Evolutionary conservation across 2,888 invertebrate genomes (phyloP).

Genomic region (Terebella lapidaria): DNA sequence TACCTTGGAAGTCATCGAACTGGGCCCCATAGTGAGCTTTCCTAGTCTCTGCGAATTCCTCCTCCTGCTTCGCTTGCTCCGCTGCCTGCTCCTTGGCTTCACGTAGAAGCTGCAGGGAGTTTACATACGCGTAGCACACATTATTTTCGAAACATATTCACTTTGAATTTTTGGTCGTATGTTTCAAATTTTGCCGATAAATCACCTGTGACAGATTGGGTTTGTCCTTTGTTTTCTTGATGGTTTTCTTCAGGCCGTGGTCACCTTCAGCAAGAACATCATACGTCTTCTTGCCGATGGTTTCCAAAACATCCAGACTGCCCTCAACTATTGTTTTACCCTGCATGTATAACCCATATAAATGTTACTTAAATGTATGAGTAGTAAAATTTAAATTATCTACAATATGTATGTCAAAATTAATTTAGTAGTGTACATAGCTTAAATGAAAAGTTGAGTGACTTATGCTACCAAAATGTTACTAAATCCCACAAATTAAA

Average conservation of each 20-base stretch:
- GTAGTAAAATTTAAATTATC: too few relatives aligned
- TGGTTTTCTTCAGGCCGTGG: constrained; percentile 76
- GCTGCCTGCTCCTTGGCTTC: constrained; percentile 67
- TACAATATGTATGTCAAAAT: too few relatives aligned
- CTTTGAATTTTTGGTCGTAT: background rate
- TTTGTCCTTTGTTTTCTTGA: constrained; percentile 55
- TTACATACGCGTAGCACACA: background rate
- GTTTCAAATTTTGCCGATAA: background rate
- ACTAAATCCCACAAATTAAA: background rate
- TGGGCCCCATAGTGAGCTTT: constrained; percentile 61
- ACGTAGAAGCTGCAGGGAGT: constrained; percentile 57
- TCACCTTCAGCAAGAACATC: constrained; percentile 88
- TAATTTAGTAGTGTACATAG: too few relatives aligned
- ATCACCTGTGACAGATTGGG: constrained; percentile 48
- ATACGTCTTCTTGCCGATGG: constrained; percentile 92
- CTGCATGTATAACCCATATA: too few relatives aligned
- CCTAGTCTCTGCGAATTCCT: constrained; percentile 61
- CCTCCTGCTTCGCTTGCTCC: constrained; percentile 55
- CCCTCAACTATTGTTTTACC: constrained; percentile 29
- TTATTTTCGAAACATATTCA: background rate
- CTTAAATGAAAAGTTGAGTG: background rate
- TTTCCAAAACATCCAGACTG: constrained; percentile 74
- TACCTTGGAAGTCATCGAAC: constrained; percentile 81
- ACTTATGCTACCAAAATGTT: background rate
- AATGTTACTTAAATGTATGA: too few relatives aligned